phyloP scores from a whole-genome alignment of 2,888 invertebrate species.

The Mythimna lalbum region DNA sequence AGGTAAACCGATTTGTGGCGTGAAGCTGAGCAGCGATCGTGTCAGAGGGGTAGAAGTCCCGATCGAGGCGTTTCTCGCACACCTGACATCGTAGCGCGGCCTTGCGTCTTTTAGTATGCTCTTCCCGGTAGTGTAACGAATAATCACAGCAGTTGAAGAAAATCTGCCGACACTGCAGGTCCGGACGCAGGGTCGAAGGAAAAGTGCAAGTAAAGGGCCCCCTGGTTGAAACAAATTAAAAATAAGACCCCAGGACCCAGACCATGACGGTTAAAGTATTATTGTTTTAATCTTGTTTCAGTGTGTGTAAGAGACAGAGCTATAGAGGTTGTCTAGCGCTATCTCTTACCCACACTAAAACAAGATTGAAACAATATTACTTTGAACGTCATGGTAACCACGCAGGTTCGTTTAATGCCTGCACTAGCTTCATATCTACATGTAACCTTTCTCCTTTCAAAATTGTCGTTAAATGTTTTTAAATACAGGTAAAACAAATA shows the following conservation, averaged over 20 bases:
- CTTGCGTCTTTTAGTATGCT: constrained; percentile 87
- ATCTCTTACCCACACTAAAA: too few species aligned
- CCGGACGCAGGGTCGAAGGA: constrained; percentile 80
- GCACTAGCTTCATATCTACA: constrained; percentile 13
- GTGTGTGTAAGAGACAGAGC: too few species aligned
- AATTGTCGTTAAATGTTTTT: not conserved
- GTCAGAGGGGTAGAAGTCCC: constrained; percentile 70
- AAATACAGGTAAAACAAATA: not conserved
- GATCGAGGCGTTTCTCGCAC: constrained; percentile 85
- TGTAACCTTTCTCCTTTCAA: not conserved
- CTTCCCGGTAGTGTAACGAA: constrained; percentile 85
- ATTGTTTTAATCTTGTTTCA: too few species aligned
- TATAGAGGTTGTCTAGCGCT: too few species aligned
- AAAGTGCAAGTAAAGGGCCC: constrained; percentile 87
- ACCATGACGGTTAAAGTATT: too few species aligned
- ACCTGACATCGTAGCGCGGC: constrained; percentile 87
- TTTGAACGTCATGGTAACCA: too few species aligned
- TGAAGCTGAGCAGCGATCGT: constrained; percentile 68
- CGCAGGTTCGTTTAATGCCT: constrained; percentile 28
- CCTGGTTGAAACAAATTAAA: constrained; percentile 68
- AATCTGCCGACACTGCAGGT: constrained; percentile 83
- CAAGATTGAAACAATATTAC: too few species aligned
- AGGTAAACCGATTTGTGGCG: constrained; percentile 67
- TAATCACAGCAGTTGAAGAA: constrained; percentile 88
- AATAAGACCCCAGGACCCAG: constrained; percentile 60